Percentiles rank a stretch among this genome's conserved stretches.
phyloP scores from a whole-genome alignment of 2,888 invertebrate genomes.

The Entomobrya proxima region DNA sequence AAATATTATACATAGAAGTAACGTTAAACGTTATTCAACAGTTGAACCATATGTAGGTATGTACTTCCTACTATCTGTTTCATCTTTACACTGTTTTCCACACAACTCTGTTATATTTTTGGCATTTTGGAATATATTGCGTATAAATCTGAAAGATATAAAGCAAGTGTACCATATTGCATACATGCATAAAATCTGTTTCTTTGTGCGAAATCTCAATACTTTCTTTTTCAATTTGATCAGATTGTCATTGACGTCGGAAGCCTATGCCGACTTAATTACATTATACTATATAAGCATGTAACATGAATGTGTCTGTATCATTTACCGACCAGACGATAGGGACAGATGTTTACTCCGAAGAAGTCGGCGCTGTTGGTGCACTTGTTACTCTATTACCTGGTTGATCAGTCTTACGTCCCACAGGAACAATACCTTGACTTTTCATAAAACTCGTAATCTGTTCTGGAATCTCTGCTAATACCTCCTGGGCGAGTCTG shows the following conservation, averaged over 20 bases:
- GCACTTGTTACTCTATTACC: slow-evolving; percentile 46
- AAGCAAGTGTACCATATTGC: background rate
- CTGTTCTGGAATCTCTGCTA: slow-evolving; percentile 80
- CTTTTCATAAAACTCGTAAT: slow-evolving; percentile 77
- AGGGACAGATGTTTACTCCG: background rate
- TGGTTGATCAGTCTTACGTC: slow-evolving; percentile 50
- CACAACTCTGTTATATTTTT: no score
- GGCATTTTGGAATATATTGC: no score
- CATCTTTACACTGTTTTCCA: no score
- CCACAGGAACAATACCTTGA: slow-evolving; percentile 77
- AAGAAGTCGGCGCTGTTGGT: slow-evolving; percentile 26
- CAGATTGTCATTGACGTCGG: slow-evolving; percentile 5
- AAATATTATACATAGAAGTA: no score
- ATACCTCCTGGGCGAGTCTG: slow-evolving; percentile 79
- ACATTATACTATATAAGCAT: background rate
- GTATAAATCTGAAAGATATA: background rate
- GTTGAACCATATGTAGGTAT: no score
- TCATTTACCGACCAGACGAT: background rate
- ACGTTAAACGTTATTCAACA: no score
- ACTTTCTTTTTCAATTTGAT: slow-evolving; percentile 4
- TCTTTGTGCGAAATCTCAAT: slow-evolving; percentile 19
- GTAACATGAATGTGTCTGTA: background rate
- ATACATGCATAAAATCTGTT: background rate
- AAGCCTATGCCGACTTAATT: background rate
- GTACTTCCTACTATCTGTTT: no score